Conservation (phyloP, 2,797 vertebrate genomes). For the Lindbergichthys nudifrons region DNA sequence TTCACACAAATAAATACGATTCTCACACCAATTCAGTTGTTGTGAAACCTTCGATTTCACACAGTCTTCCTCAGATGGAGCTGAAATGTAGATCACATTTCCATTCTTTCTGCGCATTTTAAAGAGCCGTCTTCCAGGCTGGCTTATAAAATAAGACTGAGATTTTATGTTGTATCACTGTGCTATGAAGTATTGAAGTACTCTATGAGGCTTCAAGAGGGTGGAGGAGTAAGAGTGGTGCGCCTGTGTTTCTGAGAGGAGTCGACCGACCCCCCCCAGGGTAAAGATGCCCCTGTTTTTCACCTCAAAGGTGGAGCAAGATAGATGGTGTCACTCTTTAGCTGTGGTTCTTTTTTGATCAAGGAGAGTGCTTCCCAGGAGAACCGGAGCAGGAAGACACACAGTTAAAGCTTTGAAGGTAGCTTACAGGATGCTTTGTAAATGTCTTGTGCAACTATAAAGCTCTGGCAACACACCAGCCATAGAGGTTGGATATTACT, state of each 20-base stretch:
- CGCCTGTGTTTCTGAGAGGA: background rate
- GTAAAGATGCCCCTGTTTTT: conserved; percentile 62
- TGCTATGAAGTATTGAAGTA: background rate
- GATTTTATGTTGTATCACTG: background rate
- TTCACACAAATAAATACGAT: too few species aligned
- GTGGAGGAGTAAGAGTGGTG: conserved; percentile 8
- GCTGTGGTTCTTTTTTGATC: conserved; percentile 56
- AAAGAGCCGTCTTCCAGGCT: background rate
- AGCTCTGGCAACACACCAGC: conserved; percentile 29
- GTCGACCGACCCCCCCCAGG: conserved; percentile 22
- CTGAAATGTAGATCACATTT: too few species aligned
- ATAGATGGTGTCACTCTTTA: conserved; percentile 56
- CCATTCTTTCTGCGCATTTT: background rate
- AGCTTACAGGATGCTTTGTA: conserved; percentile 34
- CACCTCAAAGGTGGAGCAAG: conserved; percentile 58
- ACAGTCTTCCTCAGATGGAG: background rate
- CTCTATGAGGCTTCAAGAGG: conserved; percentile 19
- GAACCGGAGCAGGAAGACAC: conserved; percentile 32
- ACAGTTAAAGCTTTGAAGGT: conserved; percentile 53
- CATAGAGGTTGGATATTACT: conserved; percentile 37
- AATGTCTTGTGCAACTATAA: conserved; percentile 46
- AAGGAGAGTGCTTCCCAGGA: conserved; percentile 44
- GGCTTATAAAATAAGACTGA: background rate
- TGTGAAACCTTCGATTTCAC: too few species aligned
- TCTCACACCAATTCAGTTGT: too few species aligned